Percentiles rank a stretch among this genome's conserved stretches.
phyloP scores from a whole-genome alignment of 2,113 vertebrate species.

The Brachyhypopomus gauderio region DNA sequence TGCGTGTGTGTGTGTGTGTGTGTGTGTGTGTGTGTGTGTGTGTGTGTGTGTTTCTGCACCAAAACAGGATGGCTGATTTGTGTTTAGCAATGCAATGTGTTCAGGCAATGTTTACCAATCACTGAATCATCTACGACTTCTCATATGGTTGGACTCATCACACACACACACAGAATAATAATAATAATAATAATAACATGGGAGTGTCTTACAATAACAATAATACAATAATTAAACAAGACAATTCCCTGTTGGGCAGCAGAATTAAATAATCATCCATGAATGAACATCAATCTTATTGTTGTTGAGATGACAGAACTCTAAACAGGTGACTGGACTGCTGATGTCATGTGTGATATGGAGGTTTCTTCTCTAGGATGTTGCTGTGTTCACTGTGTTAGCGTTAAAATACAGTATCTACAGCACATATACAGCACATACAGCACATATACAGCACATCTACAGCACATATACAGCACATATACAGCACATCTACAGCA shows the following conservation, averaged over 20 bases:
- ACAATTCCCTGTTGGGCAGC: background rate
- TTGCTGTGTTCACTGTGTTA: too few species aligned
- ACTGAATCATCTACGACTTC: constrained; percentile 27
- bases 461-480: too few species aligned
- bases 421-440: too few species aligned
- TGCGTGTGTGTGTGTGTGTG: too few species aligned
- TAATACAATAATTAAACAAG: constrained; percentile 17
- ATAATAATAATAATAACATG: background rate
- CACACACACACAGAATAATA: constrained; percentile 9
- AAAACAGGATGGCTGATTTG: background rate
- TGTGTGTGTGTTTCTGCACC: background rate
- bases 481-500: too few species aligned
- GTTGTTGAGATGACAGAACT: too few species aligned
- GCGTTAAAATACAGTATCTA: too few species aligned
- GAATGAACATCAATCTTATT: background rate
- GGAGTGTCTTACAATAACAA: constrained; percentile 37
- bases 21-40: too few species aligned
- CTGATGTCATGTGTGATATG: too few species aligned
- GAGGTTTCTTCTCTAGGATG: too few species aligned
- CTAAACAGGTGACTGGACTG: too few species aligned
- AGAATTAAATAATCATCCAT: background rate
- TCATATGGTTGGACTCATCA: background rate
- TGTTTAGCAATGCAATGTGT: constrained; percentile 2
- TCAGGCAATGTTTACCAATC: background rate
- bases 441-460: too few species aligned